These are phyloP conservation scores for Philaenus spumarius DNA, from an alignment of 1,140 invertebrate genomes.

Conservation along the genomic window DNA sequence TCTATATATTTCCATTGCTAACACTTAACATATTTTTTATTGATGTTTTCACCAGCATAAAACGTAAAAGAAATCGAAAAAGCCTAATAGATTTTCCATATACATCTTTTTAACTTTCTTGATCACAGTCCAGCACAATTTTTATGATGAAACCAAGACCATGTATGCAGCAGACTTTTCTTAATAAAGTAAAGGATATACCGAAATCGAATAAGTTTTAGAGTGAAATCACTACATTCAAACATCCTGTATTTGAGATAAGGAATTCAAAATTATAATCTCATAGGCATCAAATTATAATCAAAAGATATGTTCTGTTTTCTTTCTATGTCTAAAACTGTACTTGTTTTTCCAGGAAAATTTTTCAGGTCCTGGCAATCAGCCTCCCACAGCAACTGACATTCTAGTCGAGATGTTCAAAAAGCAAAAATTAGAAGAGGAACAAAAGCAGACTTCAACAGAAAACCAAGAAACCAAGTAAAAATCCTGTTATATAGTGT, in stretches of 20 bases:
- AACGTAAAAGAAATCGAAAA: too few species aligned
- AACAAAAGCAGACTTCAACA: neutral
- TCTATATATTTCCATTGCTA: too few species aligned
- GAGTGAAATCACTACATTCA: neutral
- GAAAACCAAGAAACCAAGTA: neutral
- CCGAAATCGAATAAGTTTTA: neutral
- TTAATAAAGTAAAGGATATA: too few species aligned
- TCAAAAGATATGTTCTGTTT: neutral
- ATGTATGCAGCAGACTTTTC: too few species aligned
- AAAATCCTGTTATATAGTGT: neutral
- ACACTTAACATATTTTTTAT: too few species aligned
- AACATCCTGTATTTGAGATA: neutral
- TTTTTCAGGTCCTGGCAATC: constrained; percentile 41
- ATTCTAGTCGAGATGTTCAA: constrained; percentile 57
- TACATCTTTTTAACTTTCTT: too few species aligned
- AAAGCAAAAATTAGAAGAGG: constrained; percentile 42
- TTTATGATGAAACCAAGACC: too few species aligned
- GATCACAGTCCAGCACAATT: too few species aligned
- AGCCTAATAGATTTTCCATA: too few species aligned
- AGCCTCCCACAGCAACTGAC: constrained; percentile 53
- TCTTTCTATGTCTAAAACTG: constrained; percentile 17
- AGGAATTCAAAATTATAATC: neutral
- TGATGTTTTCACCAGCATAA: too few species aligned
- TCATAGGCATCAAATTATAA: neutral
- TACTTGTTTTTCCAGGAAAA: constrained; percentile 38